phyloP scores from a whole-genome alignment of 92 coral and sea anemone species.

The Zoanthus sociatus region DNA sequence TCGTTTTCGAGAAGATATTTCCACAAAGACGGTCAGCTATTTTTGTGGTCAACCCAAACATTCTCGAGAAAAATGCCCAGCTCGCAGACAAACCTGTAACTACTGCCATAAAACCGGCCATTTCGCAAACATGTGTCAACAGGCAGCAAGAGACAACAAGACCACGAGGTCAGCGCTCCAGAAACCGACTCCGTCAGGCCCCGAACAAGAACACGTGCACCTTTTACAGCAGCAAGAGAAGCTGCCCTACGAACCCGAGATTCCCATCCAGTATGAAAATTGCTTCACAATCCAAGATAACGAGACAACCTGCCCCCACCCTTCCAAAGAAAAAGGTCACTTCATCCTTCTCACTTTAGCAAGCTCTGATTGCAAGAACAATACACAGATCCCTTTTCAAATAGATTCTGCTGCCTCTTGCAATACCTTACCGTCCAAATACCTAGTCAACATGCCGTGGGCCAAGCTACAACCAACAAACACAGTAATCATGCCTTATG shows the following conservation, averaged over 20 bases:
- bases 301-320: not conserved
- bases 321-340: constrained; percentile 44
- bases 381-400: not conserved
- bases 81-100: constrained; percentile 48
- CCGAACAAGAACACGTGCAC: not conserved
- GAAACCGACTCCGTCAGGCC: not conserved
- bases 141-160: constrained; percentile 39
- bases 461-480: constrained; percentile 33
- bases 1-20: not conserved
- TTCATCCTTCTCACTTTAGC: constrained; percentile 48
- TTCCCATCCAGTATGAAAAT: too few species aligned
- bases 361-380: constrained; percentile 39
- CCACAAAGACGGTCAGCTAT: constrained; percentile 31
- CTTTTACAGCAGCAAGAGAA: not conserved
- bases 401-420: constrained; percentile 49
- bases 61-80: constrained; percentile 37
- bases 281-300: not conserved
- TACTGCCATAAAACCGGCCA: constrained; percentile 63
- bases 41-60: not conserved
- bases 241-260: not conserved
- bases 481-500: constrained; percentile 54
- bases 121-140: constrained; percentile 50
- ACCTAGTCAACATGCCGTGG: constrained; percentile 53
- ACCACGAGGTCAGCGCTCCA: not conserved
- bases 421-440: constrained; percentile 57